A percentile compares a stretch with the other conserved stretches of the same genome.
phyloP scores from a whole-genome alignment of 53 echinoderm and acorn worm species.

The Luidia sarsii region DNA sequence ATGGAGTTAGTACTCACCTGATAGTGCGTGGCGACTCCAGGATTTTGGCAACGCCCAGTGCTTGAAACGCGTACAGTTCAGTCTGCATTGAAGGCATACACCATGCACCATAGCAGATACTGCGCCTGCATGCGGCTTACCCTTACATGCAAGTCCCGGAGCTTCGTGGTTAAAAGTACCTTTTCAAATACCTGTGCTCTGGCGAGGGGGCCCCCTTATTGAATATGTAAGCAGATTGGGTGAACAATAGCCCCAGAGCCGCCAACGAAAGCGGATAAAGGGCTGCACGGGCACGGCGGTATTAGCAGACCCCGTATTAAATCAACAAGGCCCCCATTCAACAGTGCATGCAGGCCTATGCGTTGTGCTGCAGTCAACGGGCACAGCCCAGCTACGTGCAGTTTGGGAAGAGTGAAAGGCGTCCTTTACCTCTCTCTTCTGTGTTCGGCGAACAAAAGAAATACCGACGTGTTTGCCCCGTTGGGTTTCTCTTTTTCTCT shows the following conservation, averaged over 20 bases:
- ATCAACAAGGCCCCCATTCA: constrained; percentile 39
- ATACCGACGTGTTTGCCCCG: constrained; percentile 26
- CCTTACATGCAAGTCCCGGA: no score
- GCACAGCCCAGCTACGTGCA: background rate
- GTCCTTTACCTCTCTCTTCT: background rate
- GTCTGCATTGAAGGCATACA: no score
- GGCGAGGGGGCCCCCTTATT: constrained; percentile 14
- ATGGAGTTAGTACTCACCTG: no score
- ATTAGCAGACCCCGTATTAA: constrained; percentile 21
- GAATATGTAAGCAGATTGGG: constrained; percentile 54
- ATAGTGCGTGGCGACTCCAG: no score
- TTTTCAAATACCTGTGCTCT: constrained; percentile 20
- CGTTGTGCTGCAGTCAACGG: background rate
- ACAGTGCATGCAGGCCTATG: background rate
- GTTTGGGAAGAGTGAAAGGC: constrained; percentile 23
- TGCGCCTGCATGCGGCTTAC: no score
- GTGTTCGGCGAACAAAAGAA: constrained; percentile 38
- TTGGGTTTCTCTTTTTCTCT: constrained; percentile 1
- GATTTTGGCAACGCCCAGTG: no score
- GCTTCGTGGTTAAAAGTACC: no score
- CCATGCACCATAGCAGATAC: no score
- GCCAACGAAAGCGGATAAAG: constrained; percentile 26
- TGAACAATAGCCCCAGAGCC: constrained; percentile 40
- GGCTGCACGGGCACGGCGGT: background rate
- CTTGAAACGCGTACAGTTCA: no score